Evolutionary conservation across 2,797 vertebrate species (phyloP).

Genomic region (Typhlichthys eigenmanni): DNA sequence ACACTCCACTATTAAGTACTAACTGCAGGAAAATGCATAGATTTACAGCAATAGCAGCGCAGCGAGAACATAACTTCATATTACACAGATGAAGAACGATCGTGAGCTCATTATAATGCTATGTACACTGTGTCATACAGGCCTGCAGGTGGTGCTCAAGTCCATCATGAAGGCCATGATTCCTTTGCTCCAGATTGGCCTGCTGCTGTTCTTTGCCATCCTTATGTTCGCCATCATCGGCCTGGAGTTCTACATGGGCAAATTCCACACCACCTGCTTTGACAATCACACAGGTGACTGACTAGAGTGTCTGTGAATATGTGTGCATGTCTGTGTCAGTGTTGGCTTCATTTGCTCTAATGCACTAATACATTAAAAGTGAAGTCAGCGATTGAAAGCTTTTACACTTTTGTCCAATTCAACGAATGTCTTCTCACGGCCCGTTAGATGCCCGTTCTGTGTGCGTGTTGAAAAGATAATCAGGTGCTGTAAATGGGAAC

Average conservation of each 20-base stretch:
- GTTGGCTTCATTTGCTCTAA: background rate
- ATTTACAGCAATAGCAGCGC: background rate
- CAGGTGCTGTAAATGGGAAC: no score
- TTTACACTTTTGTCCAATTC: no score
- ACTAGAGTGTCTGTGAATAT: background rate
- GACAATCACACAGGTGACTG: constrained; percentile 79
- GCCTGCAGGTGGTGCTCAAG: constrained; percentile 96
- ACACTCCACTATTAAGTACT: no score
- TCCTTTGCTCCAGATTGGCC: constrained; percentile 93
- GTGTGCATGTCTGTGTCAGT: constrained; percentile 5
- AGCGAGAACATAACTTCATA: background rate
- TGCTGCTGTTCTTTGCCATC: constrained; percentile 95
- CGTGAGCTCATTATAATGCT: background rate
- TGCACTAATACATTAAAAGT: background rate
- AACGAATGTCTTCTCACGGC: no score
- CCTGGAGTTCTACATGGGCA: constrained; percentile 96
- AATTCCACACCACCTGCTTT: constrained; percentile 94
- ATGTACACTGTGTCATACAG: constrained; percentile 62
- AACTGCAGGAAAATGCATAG: no score
- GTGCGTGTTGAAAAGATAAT: no score
- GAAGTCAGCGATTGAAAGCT: no score
- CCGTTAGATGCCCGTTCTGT: no score
- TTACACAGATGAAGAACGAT: no score
- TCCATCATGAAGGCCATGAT: constrained; percentile 99
- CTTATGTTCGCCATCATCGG: constrained; percentile 98